Base-by-base conservation (phyloP, 1,140 invertebrate genomes). In the Dryas iulia region DNA sequence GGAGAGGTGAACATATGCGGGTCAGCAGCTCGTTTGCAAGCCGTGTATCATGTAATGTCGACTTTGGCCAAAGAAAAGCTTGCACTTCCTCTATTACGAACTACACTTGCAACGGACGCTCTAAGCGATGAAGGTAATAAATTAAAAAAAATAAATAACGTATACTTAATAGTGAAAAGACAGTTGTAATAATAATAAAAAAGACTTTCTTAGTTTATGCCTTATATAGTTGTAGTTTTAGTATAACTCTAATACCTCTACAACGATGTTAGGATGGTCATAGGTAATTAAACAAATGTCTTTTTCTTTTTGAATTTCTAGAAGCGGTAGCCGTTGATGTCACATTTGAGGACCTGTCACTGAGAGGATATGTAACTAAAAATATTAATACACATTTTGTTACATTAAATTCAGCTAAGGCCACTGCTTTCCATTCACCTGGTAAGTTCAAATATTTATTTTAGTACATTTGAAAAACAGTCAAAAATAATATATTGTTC, bases 1-100 rank as follows among this genome's bases (percentile, higher is more conserved):
- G 83, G 67, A 10, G 83, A 86, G 59, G 71, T 69, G 11, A 85
- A 81, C 21, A 59, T 85, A 5, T 84, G 80, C 54, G 86, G 86
- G 0, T 87, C 86, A 0, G 58, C 76, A 4, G 78, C 84, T 6
- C 76, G 86, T 2, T 59, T 86, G 3, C 74, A 78, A 60, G 73
- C 83, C 1, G 82, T 84, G 2, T 71, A 47, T 11, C 52, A 78
- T 10, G 73, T 87, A 24, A 25, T 67, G 0, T 8, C 23, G 8
- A 80, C 83, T n/a, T 52, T 86, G 8, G 3, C 73, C 0, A 64
- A 14, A 1, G 72, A 72, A 4, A 70, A 69, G 8, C 11, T 58
- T 0, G 76, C 81, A 11, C 1, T 31, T 1, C 26, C 63, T 4
- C 64, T 87, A 1, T 69, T 66, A 11, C 24, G 83, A 10, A 78